phyloP scores from a whole-genome alignment of 2,888 invertebrate genomes.

The Xestia sexstrigata region DNA sequence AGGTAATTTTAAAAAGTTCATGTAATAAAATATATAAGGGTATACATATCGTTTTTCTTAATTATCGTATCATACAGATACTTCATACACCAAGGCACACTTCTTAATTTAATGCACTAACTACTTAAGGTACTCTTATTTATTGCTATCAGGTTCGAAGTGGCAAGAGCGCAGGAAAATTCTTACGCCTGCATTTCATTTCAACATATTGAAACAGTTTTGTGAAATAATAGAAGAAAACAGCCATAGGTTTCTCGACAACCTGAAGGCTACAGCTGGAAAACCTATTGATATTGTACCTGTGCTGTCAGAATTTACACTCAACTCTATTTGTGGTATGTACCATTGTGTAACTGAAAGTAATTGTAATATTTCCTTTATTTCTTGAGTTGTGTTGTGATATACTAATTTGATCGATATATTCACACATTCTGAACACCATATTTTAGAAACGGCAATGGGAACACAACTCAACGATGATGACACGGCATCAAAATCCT shows the following conservation, averaged over 20 bases:
- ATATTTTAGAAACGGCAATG: conserved; percentile 91
- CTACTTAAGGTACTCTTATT: background rate
- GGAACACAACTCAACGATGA: conserved; percentile 91
- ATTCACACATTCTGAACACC: background rate
- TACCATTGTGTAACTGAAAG: background rate
- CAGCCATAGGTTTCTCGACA: conserved; percentile 78
- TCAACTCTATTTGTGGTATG: conserved; percentile 93
- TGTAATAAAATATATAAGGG: background rate
- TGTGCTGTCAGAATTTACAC: conserved; percentile 88
- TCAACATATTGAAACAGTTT: conserved; percentile 90
- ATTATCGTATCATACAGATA: background rate
- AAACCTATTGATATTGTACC: conserved; percentile 87
- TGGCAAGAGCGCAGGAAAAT: conserved; percentile 92
- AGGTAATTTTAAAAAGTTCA: conserved; percentile 66
- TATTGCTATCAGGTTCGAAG: conserved; percentile 83
- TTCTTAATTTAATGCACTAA: background rate
- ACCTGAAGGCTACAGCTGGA: conserved; percentile 72
- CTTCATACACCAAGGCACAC: background rate
- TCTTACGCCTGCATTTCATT: conserved; percentile 92
- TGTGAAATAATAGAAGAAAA: conserved; percentile 85
- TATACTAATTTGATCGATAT: background rate
- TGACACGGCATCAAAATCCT: conserved; percentile 83
- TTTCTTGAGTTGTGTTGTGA: background rate
- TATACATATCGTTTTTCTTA: background rate
- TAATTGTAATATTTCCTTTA: background rate